Evolutionary conservation across 2,113 vertebrate genomes (phyloP), one percentile per base, ranked within the genome.

Genomic region (Marmota flaviventris): DNA sequence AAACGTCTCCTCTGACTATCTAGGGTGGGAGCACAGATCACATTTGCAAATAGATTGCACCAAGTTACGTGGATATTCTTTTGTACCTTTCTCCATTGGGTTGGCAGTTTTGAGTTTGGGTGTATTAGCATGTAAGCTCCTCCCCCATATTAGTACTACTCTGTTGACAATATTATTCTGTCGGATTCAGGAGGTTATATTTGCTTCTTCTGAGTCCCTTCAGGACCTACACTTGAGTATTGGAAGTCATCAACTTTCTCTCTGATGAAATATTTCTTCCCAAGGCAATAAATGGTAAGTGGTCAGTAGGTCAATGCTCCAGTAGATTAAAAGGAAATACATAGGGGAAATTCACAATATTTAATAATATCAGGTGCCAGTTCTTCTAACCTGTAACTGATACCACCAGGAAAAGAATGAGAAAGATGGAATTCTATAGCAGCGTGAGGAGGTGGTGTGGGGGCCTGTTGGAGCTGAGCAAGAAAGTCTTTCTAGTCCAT

Each of bases 11-110:
- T 53, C 34, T 27, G 58, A 61, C 9, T 69, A 7, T 5, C n/a
- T n/a, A 18, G 11, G 8, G 34, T 27, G 0, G 0, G 3, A 11
- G 5, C 5, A 18, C 7, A 42, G 22, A 83, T 56, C 45, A 17
- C 14, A 18, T 24, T 18, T 92, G 34, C 2, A 32, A 27, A 72
- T 34, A 56, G 9, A 7, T 84, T 45, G 13, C 29, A 45, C 29
- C n/a, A 25, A 18, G 18, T 29, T 42, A 7, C 32, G 18, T 88
- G 53, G 7, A 42, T 89, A 45, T 85, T 94, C 42, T 37, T 77
- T 72, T 73, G 6, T 48, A 58, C 2, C 3, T 65, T 67, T 69
- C 22, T 29, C 8, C 24, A 56, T 6, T 84, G 58, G 2, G n/a
- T 77, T 81, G 13, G 32, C 22, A 32, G 9, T 11, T 84, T 84